Conservation (phyloP, 53 echinoderm and acorn worm species). For the Zoroaster sp. region DNA sequence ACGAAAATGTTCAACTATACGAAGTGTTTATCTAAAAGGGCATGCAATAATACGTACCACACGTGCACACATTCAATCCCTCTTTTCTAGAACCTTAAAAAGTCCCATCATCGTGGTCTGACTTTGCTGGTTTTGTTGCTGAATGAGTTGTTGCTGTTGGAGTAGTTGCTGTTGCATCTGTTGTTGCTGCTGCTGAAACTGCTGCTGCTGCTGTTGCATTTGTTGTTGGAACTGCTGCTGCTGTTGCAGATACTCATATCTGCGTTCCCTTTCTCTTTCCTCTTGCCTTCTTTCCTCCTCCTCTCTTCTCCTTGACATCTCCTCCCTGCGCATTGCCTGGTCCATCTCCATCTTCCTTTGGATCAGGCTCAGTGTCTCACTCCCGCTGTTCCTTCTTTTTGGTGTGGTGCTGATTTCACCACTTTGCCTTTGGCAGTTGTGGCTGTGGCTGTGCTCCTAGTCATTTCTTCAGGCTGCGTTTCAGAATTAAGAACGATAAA, state of each 20-base stretch:
- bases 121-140: conserved; percentile 36
- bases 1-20: too few relatives aligned
- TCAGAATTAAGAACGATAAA: too few relatives aligned
- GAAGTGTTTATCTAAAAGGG: too few relatives aligned
- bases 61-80: not conserved
- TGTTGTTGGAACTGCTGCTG: not conserved
- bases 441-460: too few relatives aligned
- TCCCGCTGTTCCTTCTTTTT: conserved; percentile 37
- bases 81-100: conserved; percentile 26
- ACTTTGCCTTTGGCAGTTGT: conserved; percentile 7
- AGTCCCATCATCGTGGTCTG: conserved; percentile 7
- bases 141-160: not conserved
- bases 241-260: conserved; percentile 37
- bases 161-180: conserved; percentile 11
- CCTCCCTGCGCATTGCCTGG: not conserved
- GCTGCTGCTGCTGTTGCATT: too few relatives aligned
- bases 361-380: conserved; percentile 15
- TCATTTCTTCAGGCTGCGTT: too few relatives aligned
- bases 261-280: conserved; percentile 42
- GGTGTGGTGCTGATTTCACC: conserved; percentile 45
- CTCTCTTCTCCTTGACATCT: conserved; percentile 3
- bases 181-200: conserved; percentile 54
- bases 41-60: too few relatives aligned
- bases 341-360: conserved; percentile 45
- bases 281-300: conserved; percentile 22